Base-by-base conservation (phyloP, 2,888 invertebrate genomes). In the Cheilosia variabilis region DNA sequence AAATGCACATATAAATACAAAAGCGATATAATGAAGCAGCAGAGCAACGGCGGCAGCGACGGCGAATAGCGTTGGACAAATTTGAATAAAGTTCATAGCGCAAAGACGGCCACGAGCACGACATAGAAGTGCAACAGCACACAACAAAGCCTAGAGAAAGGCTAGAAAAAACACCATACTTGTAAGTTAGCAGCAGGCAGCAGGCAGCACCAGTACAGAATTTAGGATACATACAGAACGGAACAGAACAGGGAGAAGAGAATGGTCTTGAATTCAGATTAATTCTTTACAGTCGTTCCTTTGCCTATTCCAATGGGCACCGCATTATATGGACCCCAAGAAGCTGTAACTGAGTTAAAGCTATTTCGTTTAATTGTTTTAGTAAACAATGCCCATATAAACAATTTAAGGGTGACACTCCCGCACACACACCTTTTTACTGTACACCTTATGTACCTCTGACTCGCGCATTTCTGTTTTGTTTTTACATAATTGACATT, bases 41-140 rank as follows among this genome's bases (percentile, higher is more conserved):
- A 62, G 57, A 22, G 31, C 22, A 43, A 45, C 17, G 22, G n/a
- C 63, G 53, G 34, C 79, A 27, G 62, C 65, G 52, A 77, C 71
- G 37, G 22, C 78, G 66, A 73, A 75, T 71, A 71, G 60, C 80
- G 69, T 71, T 76, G 80, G 65, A 62, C 84, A 80, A 84, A 80
- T 84, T 80, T 84, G 75, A 84, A 84, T 84, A 84, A 84, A 80
- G 75, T 75, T 84, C 75, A 80, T 75, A 84, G 69, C 84, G 75
- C 75, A 68, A 84, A 84, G 58, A 80, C 80, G 47, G 37, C 37
- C 37, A 9, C 45, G 83, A 84, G 75, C 79, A 80, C 80, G 69
- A 65, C 53, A 80, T 68, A 68, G 45, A 68, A 53, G 53, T 60
- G 53, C 62, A 78, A 37, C 43, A 52, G 57, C 37, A 52, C 52